Percentiles rank a stretch among this genome's conserved stretches.
Conservation (phyloP, 2,888 invertebrate genomes). For the Adineta ricciae region DNA sequence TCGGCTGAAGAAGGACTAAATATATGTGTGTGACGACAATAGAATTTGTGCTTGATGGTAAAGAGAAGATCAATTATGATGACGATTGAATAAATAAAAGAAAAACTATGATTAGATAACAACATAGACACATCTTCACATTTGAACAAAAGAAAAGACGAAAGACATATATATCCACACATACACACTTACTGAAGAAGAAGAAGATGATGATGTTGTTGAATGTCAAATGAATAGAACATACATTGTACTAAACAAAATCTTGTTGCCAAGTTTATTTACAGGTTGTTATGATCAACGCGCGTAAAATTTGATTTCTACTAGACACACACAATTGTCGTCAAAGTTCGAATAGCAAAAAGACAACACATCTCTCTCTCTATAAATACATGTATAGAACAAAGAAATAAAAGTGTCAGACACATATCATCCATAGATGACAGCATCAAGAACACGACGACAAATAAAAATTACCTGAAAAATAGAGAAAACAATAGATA, state of each 20-base stretch:
- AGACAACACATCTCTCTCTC: not conserved
- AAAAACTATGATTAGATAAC: slow-evolving; percentile 12
- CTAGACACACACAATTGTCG: not conserved
- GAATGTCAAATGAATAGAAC: slow-evolving; percentile 4
- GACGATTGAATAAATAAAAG: not conserved
- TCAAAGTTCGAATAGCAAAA: not conserved
- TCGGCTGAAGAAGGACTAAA: slow-evolving; percentile 8
- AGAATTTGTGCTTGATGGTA: slow-evolving; percentile 15
- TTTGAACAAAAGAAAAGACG: not conserved
- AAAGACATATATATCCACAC: not conserved
- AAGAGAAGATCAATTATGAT: slow-evolving; percentile 15
- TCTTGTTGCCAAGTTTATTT: not conserved
- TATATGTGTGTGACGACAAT: slow-evolving; percentile 11
- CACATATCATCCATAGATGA: not conserved
- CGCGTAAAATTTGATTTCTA: not conserved
- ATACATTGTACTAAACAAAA: slow-evolving; percentile 13
- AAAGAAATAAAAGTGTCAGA: not conserved
- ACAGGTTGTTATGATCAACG: not conserved
- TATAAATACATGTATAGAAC: not conserved
- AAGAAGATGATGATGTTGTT: not conserved
- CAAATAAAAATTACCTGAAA: slow-evolving; percentile 1
- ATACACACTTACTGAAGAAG: not conserved
- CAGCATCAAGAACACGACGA: not conserved
- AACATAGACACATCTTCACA: not conserved
- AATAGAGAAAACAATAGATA: not conserved